Base-by-base conservation (phyloP, 2,113 vertebrate genomes). In the Mugil cephalus region DNA sequence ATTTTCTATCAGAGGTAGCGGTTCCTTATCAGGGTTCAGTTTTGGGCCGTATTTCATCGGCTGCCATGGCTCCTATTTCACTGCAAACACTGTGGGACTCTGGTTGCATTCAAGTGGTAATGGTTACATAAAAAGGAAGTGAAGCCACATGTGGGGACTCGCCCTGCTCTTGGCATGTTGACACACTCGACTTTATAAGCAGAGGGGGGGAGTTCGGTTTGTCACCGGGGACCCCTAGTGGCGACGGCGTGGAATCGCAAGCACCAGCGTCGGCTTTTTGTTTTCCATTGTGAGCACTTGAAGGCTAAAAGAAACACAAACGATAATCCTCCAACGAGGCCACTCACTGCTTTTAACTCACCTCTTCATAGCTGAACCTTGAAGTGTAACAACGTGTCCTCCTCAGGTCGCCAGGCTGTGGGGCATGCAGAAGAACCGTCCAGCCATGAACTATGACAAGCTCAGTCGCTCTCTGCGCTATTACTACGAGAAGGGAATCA, bases 381-480 rank as follows among this genome's bases (percentile, higher is more conserved):
- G n/a, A n/a, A n/a, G n/a, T n/a, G n/a, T n/a, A n/a, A n/a, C n/a
- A n/a, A n/a, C n/a, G n/a, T n/a, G n/a, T 6, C 19, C 36, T 48
- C 59, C 75, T 78, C 93, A 99, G 98, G 98, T 99, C 2, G 98
- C 98, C 84, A 93, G 98, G 90, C 96, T 99, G 45, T 99, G 98
- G 98, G 98, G 98, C 14, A 96, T 99, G 94, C 98, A 99, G 89
- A 99, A 99, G 95, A 99, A 99, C 92, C 95, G 97, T 74, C 98
- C 98, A 11, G 98, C 98, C 93, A 99, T 99, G 98, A 99, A 99
- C 90, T 99, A 99, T 0, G 98, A 99, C 95, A 99, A 99, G 87
- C 94, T 99, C 89, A 99, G 98, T 69, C 96, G 97, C 18, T 99
- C 98, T 0, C 96, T 99, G 71, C 96, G 98, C 77, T 99, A 99